Evolutionary conservation across 2,797 vertebrate species (phyloP).

Genomic region (Lagodon rhomboides): DNA sequence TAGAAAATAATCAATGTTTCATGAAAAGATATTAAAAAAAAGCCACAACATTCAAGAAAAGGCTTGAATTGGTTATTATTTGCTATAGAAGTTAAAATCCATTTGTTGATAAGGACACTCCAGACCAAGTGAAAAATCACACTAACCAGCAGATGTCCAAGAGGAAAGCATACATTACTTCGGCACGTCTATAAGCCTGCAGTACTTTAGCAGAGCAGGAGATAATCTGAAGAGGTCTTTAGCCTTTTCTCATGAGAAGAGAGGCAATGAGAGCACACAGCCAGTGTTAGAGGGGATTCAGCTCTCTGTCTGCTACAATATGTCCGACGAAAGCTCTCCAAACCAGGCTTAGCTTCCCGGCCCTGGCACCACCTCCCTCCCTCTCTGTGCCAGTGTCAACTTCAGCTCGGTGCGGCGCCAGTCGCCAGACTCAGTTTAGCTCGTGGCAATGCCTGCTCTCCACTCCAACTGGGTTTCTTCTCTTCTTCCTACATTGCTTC

Average conservation of each 20-base stretch:
- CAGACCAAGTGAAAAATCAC: not conserved
- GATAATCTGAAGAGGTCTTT: slow-evolving; percentile 65
- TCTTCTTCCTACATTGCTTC: slow-evolving; percentile 11
- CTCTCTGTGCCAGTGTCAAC: slow-evolving; percentile 68
- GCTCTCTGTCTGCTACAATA: slow-evolving; percentile 68
- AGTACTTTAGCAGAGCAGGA: slow-evolving; percentile 42
- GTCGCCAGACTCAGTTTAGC: slow-evolving; percentile 59
- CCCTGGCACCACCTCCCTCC: slow-evolving; percentile 55
- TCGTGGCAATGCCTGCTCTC: slow-evolving; percentile 42
- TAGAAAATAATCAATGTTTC: not conserved
- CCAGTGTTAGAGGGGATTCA: slow-evolving; percentile 64
- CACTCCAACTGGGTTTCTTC: not conserved
- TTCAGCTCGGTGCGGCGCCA: slow-evolving; percentile 62
- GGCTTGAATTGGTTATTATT: not conserved
- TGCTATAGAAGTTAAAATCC: not conserved
- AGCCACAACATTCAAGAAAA: not conserved
- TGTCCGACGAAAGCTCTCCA: slow-evolving; percentile 72
- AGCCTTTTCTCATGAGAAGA: slow-evolving; percentile 58
- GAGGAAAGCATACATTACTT: not conserved
- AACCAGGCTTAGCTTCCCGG: slow-evolving; percentile 65
- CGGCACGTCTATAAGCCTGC: slow-evolving; percentile 48
- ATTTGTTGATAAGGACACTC: not conserved
- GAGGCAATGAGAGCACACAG: slow-evolving; percentile 53
- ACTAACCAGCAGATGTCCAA: not conserved
- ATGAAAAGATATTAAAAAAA: not conserved